Base-by-base conservation (phyloP, 2,113 vertebrate species). In the Pantherophis guttatus region DNA sequence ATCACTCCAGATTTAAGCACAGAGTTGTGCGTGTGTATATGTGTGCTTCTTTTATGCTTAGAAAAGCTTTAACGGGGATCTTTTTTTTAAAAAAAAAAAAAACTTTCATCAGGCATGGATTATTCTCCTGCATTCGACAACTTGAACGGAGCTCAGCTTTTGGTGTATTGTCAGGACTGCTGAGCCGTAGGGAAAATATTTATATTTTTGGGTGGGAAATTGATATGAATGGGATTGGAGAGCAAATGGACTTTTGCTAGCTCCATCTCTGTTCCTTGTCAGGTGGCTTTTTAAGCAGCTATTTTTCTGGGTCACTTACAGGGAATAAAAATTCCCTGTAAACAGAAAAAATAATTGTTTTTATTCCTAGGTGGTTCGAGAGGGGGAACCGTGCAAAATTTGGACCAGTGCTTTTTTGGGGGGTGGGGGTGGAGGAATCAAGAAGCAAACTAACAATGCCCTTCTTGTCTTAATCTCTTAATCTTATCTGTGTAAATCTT, bases 91-190 rank as follows among this genome's bases (percentile, higher is more conserved):
- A 55, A 57, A 59, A 24, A 24, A 96, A 55, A 19, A 59, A 24
- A 24, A 44, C 2, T 44, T 26, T 48, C 53, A 53, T 86, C 90
- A 92, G 94, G 90, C 93, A 92, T 70, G 1, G 94, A 91, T 93
- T 87, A 93, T 53, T 94, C n/a, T 57, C 59, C 95, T 93, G 87
- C 52, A 90, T 53, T 92, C 26, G 62, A 48, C 91, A 91, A 90
- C 88, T 89, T 91, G 93, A 91, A 91, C 91, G 93, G 91, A 94
- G 94, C 13, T 89, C 7, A 8, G 93, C 94, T 95, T 44, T 44
- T 44, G 39, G 39, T 2, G 39, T 44, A 44, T 44, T 59, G 21
- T 53, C 10, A 1, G 65, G 81, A 89, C 86, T 88, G 94, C 24
- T 94, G 92, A 94, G 95, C 95, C 94, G 81, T 86, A 87, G 91